Evolutionary conservation across 2,113 vertebrate genomes (phyloP).

Genomic region (Cyanistes caeruleus): DNA sequence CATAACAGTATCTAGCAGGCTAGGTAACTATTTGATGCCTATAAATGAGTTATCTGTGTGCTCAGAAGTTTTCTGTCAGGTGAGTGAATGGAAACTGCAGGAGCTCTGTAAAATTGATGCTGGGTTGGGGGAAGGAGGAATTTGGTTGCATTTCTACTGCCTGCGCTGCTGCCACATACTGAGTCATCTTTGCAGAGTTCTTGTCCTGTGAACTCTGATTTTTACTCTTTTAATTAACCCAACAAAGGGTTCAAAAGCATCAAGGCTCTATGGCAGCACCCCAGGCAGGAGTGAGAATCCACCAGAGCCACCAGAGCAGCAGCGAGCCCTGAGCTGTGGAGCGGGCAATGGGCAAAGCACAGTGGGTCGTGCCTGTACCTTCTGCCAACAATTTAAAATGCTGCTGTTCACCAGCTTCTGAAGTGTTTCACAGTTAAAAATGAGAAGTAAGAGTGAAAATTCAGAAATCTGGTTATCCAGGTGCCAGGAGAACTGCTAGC

Average conservation of each 20-base stretch:
- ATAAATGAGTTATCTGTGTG: background rate
- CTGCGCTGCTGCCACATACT: fast-evolving
- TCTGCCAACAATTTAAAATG: background rate
- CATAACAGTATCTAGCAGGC: background rate
- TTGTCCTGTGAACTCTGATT: background rate
- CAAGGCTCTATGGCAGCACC: background rate
- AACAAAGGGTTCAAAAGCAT: background rate
- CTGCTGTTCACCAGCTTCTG: background rate
- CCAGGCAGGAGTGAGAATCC: background rate
- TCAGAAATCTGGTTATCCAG: background rate
- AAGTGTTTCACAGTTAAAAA: background rate
- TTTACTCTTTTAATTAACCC: background rate
- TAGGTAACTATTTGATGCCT: background rate
- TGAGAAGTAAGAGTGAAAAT: background rate
- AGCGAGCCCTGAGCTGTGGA: fast-evolving
- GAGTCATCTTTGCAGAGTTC: background rate
- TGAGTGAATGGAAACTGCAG: background rate
- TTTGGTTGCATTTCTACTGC: background rate
- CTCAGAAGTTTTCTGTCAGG: background rate
- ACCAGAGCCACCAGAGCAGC: background rate
- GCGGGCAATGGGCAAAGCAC: background rate
- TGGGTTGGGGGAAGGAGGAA: background rate
- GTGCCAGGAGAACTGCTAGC: background rate
- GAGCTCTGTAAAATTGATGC: background rate
- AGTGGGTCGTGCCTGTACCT: background rate